Percentiles rank a stretch among this genome's conserved stretches.
phyloP scores from a whole-genome alignment of 2,888 invertebrate genomes.

The Cataglyphis cursor region DNA sequence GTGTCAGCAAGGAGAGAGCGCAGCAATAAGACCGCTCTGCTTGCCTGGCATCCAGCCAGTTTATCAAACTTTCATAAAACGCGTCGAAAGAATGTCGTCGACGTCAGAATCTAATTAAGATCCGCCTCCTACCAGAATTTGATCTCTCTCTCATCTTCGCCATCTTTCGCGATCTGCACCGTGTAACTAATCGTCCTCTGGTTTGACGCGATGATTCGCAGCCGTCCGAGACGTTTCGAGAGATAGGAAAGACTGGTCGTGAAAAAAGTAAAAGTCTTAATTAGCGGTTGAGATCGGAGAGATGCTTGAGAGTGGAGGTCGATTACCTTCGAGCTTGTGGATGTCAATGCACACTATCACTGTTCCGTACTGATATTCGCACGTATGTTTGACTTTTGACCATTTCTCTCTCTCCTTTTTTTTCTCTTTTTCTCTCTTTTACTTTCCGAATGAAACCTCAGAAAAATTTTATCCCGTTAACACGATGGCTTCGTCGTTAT shows the following conservation, averaged over 20 bases:
- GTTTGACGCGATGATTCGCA: slow-evolving; percentile 43
- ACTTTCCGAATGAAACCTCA: slow-evolving; percentile 55
- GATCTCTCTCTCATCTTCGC: slow-evolving; percentile 65
- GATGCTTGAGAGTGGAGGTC: slow-evolving; percentile 74
- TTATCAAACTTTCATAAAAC: slow-evolving; percentile 70
- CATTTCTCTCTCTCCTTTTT: slow-evolving; percentile 46
- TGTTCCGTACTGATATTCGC: neutral
- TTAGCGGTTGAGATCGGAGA: slow-evolving; percentile 76
- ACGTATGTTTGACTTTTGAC: neutral
- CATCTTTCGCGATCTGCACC: slow-evolving; percentile 61
- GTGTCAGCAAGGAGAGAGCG: slow-evolving; percentile 16
- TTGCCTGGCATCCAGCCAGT: slow-evolving; percentile 25
- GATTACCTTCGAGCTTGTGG: slow-evolving; percentile 74
- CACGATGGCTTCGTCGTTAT: slow-evolving; percentile 60
- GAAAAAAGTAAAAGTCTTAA: slow-evolving; percentile 80
- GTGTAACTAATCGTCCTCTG: slow-evolving; percentile 54
- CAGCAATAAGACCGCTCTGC: slow-evolving; percentile 35
- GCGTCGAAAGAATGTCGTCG: slow-evolving; percentile 68
- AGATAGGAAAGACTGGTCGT: slow-evolving; percentile 75
- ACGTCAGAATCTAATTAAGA: slow-evolving; percentile 75
- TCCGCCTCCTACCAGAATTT: slow-evolving; percentile 67
- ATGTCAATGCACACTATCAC: slow-evolving; percentile 51
- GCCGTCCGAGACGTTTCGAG: slow-evolving; percentile 62
- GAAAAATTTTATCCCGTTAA: slow-evolving; percentile 72
- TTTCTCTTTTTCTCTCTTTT: neutral